Evolutionary conservation across 2,113 vertebrate genomes (phyloP).

Genomic region (Gallinago media): DNA sequence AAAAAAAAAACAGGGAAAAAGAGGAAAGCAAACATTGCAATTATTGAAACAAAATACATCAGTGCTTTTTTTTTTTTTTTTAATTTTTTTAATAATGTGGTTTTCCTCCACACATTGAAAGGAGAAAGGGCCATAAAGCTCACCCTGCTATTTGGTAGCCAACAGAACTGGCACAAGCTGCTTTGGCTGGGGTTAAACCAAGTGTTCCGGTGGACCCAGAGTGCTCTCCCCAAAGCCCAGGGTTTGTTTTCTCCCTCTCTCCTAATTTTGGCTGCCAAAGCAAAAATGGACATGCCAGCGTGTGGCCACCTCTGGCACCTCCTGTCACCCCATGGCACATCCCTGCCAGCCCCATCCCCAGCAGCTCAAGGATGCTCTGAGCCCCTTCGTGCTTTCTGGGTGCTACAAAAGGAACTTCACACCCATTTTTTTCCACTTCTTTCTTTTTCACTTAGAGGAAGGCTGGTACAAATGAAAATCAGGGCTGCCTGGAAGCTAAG

Average conservation of each 20-base stretch:
- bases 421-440: not conserved
- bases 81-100: not conserved
- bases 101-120: not conserved
- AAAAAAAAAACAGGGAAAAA: not conserved
- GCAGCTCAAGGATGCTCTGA: not conserved
- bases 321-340: fast-evolving
- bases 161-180: fast-evolving
- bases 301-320: not conserved
- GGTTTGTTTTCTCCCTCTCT: not conserved
- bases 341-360: not conserved
- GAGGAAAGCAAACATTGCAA: not conserved
- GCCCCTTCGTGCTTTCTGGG: not conserved
- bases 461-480: not conserved
- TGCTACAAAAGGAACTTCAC: not conserved
- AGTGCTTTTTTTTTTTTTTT: not conserved
- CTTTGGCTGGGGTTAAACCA: not conserved
- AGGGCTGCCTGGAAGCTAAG: not conserved
- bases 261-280: not conserved
- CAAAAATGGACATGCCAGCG: fast-evolving
- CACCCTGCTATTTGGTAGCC: not conserved
- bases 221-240: not conserved
- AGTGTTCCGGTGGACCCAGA: too few relatives aligned
- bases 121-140: not conserved
- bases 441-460: not conserved
- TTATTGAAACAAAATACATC: not conserved